Percentiles rank a stretch among this genome's conserved stretches.
These are phyloP conservation scores for Eurypyga helias DNA, from an alignment of 2,113 vertebrate species.

Conservation along the genomic window DNA sequence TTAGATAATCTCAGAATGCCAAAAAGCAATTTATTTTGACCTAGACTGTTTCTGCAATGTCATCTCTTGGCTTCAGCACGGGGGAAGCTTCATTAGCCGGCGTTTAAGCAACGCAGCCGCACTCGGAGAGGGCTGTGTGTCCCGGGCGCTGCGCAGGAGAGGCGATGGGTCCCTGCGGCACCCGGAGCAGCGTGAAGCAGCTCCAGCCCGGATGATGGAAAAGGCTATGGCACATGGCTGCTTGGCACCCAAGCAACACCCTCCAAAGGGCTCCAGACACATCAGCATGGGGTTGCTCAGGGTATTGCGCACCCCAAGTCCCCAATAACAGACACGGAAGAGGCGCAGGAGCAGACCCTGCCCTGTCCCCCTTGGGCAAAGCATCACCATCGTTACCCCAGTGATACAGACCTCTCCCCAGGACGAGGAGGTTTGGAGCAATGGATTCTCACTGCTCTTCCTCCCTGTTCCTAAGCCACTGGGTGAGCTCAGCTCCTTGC, in stretches of 20 bases:
- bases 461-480: background rate
- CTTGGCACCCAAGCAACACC: background rate
- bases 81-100: background rate
- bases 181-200: fast-evolving
- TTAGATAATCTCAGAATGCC: slow-evolving; percentile 46
- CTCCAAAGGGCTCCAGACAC: background rate
- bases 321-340: fast-evolving
- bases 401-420: fast-evolving
- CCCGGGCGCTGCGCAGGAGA: fast-evolving
- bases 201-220: background rate
- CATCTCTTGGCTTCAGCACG: background rate
- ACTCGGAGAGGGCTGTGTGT: fast-evolving
- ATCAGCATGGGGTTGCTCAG: fast-evolving
- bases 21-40: slow-evolving; percentile 67
- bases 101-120: fast-evolving
- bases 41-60: slow-evolving; percentile 51
- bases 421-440: background rate
- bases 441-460: background rate
- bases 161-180: fast-evolving
- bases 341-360: background rate
- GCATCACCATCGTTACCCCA: background rate
- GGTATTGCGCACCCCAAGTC: too few species aligned
- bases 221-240: background rate
- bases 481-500: background rate
- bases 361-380: background rate